phyloP scores from a whole-genome alignment of 1,140 invertebrate species.

The Bombus haemorrhoidalis region DNA sequence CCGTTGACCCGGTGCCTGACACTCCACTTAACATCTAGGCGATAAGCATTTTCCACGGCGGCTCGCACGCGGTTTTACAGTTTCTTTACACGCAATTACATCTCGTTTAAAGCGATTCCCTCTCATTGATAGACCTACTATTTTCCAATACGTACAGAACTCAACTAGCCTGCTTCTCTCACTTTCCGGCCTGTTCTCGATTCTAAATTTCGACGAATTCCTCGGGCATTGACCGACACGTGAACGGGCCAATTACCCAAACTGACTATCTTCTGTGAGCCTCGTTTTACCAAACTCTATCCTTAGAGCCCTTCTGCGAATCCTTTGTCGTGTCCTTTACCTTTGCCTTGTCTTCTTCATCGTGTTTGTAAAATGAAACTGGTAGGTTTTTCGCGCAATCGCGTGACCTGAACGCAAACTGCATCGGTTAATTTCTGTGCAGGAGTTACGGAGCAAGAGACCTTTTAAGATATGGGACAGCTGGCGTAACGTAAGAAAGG shows the following conservation, averaged over 20 bases:
- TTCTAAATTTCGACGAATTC: background rate
- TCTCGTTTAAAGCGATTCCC: constrained; percentile 37
- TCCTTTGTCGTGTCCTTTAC: background rate
- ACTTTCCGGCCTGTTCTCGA: no score
- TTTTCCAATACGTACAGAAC: background rate
- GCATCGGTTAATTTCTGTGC: constrained; percentile 73
- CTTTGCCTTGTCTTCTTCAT: no score
- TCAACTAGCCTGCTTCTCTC: no score
- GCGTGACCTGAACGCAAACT: background rate
- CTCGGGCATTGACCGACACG: background rate
- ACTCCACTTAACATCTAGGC: constrained; percentile 76
- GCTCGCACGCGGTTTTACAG: constrained; percentile 37
- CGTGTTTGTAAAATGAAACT: background rate
- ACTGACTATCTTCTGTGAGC: background rate
- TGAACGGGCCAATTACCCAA: background rate
- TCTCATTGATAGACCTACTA: background rate
- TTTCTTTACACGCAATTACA: constrained; percentile 59
- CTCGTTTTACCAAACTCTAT: no score
- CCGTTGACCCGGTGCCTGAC: constrained; percentile 70
- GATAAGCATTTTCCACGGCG: constrained; percentile 66
- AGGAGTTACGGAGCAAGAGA: constrained; percentile 96
- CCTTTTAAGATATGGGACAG: constrained; percentile 99
- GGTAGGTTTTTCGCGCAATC: background rate
- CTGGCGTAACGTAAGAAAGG: constrained; percentile 96
- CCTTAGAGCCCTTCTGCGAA: no score